A percentile compares a stretch with the other conserved stretches of the same genome.
phyloP scores from a whole-genome alignment of 2,888 invertebrate species.

The Mythimna lalbum region DNA sequence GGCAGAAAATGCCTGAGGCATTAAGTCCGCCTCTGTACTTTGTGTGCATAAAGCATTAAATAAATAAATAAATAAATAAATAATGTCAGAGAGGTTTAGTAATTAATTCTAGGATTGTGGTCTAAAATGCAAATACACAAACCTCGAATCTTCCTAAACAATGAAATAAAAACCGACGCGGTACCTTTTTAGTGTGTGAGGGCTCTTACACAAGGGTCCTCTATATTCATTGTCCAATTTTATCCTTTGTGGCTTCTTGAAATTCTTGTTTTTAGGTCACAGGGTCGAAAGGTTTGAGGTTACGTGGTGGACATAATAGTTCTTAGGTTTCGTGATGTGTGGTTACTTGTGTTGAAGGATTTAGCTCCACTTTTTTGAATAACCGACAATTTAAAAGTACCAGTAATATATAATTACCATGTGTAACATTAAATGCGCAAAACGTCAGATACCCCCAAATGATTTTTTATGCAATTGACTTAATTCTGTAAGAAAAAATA shows the following conservation, averaged over 20 bases:
- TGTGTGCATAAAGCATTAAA: too few species aligned
- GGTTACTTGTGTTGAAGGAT: background rate
- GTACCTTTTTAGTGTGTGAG: background rate
- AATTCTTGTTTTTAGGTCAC: constrained; percentile 48
- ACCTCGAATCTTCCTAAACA: background rate
- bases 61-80: too few species aligned
- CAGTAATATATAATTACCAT: too few species aligned
- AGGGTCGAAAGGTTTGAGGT: constrained; percentile 24
- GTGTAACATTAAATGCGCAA: too few species aligned
- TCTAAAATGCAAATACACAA: constrained; percentile 1
- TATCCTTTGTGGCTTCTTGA: constrained; percentile 39
- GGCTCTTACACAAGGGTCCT: background rate
- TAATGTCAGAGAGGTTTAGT: background rate
- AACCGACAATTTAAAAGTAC: too few species aligned
- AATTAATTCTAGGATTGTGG: background rate
- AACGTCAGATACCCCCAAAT: too few species aligned
- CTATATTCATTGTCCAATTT: constrained; percentile 17
- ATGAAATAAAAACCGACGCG: background rate
- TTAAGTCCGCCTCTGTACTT: too few species aligned
- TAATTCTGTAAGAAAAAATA: too few species aligned
- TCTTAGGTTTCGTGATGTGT: background rate
- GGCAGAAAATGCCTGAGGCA: too few species aligned
- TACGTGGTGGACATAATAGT: constrained; percentile 7
- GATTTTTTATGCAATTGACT: too few species aligned
- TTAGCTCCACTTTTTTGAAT: background rate